Evolutionary conservation across 2,888 invertebrate species (phyloP).

Genomic region (Latrodectus elegans): DNA sequence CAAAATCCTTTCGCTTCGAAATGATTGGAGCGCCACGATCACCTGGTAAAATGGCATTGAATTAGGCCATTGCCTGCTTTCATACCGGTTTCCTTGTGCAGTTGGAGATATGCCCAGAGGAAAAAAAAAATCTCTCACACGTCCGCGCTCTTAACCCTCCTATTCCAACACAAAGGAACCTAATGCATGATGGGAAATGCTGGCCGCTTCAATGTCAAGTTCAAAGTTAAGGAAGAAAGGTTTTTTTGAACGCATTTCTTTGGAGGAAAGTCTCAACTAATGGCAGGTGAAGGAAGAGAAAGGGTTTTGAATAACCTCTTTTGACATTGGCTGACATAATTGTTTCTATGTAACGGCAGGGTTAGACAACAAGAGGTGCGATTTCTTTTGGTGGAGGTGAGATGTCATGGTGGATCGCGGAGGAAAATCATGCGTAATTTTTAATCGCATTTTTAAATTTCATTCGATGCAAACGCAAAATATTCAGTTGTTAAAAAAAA

Average conservation of each 20-base stretch:
- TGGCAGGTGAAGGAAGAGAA: neutral
- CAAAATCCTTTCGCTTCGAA: neutral
- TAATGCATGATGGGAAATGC: constrained; percentile 53
- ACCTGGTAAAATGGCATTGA: constrained; percentile 51
- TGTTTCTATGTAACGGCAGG: neutral
- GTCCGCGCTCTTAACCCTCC: constrained; percentile 4
- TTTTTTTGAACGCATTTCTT: neutral
- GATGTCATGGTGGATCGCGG: too few relatives aligned
- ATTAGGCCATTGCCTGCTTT: constrained; percentile 61
- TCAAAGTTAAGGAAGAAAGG: constrained; percentile 59
- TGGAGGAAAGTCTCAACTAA: constrained; percentile 14
- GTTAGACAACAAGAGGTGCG: constrained; percentile 9
- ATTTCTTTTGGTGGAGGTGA: constrained; percentile 6
- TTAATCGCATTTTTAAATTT: too few relatives aligned
- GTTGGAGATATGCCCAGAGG: constrained; percentile 39
- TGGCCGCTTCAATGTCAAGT: constrained; percentile 63
- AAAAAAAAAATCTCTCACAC: constrained; percentile 13
- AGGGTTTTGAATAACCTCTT: too few relatives aligned
- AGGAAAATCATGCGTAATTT: too few relatives aligned
- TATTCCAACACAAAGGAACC: constrained; percentile 34
- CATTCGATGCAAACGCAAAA: too few relatives aligned
- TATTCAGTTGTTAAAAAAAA: too few relatives aligned
- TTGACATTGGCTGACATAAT: too few relatives aligned
- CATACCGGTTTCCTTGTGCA: constrained; percentile 61
- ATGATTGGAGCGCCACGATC: constrained; percentile 13